phyloP scores from a whole-genome alignment of 2,888 invertebrate species.

The Apamea monoglypha region DNA sequence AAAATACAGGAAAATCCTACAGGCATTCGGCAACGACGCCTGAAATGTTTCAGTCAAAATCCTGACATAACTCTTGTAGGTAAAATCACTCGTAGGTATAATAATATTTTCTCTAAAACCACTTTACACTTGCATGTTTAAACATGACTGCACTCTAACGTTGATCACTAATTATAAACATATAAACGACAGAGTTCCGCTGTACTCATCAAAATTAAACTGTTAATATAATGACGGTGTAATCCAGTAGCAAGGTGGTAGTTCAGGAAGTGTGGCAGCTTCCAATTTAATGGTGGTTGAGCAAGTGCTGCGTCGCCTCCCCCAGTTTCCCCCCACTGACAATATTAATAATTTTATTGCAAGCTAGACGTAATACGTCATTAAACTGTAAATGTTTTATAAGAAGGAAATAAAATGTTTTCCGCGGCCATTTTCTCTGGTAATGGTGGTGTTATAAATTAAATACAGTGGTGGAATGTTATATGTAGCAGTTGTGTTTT shows the following conservation, averaged over 20 bases:
- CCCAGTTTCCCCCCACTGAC: constrained; percentile 70
- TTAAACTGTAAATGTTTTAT: constrained; percentile 63
- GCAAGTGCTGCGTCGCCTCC: constrained; percentile 83
- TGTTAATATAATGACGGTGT: constrained; percentile 75
- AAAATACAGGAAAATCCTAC: neutral
- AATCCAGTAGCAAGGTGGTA: constrained; percentile 85
- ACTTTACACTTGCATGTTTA: neutral
- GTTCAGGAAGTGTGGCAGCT: constrained; percentile 85
- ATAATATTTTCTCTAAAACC: neutral
- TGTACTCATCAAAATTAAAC: constrained; percentile 67
- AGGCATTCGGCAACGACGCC: neutral
- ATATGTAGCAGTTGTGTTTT: constrained; percentile 11
- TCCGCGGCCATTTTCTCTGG: constrained; percentile 22
- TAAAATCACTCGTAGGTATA: neutral
- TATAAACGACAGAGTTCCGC: constrained; percentile 52
- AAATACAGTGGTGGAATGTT: constrained; percentile 19
- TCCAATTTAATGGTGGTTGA: constrained; percentile 90
- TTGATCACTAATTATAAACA: constrained; percentile 48
- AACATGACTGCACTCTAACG: neutral
- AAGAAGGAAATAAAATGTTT: constrained; percentile 56
- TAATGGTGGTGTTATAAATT: constrained; percentile 38
- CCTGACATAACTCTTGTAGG: neutral
- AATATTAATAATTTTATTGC: constrained; percentile 84
- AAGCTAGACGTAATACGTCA: constrained; percentile 75
- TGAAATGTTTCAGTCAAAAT: neutral